phyloP scores from a whole-genome alignment of 2,888 invertebrate genomes.

The Chymomyza procnemis region DNA sequence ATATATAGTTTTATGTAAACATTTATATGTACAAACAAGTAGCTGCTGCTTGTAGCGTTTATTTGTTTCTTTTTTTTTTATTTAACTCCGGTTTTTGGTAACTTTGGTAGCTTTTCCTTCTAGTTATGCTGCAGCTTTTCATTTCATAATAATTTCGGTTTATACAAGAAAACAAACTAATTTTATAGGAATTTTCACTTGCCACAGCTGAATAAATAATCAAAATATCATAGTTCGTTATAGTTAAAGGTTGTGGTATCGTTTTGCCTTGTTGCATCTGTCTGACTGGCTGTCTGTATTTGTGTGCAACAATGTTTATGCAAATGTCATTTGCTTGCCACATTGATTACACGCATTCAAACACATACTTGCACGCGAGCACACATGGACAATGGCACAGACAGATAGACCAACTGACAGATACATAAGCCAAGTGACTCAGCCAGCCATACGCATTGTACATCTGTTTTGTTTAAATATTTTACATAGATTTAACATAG shows the following conservation, averaged over 20 bases:
- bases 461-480: constrained; percentile 69
- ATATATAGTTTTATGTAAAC: neutral
- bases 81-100: neutral
- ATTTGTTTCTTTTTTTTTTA: neutral
- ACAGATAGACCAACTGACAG: neutral
- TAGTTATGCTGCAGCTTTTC: constrained; percentile 53
- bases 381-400: neutral
- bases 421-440: constrained; percentile 11
- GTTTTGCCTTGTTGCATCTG: constrained; percentile 18
- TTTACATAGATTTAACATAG: constrained; percentile 73
- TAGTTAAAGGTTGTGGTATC: constrained; percentile 22
- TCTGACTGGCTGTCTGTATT: constrained; percentile 9
- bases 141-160: constrained; percentile 67
- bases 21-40: constrained; percentile 11
- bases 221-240: constrained; percentile 69
- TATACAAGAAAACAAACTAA: constrained; percentile 57
- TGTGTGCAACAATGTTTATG: constrained; percentile 54
- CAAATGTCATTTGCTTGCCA: constrained; percentile 54
- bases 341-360: constrained; percentile 45
- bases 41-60: neutral
- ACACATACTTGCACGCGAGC: constrained; percentile 22
- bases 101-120: neutral
- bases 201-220: constrained; percentile 57
- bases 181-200: constrained; percentile 32
- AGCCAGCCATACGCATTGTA: constrained; percentile 26